Evolutionary conservation across 2,797 vertebrate genomes (phyloP).

Genomic region (Chelonia mydas): DNA sequence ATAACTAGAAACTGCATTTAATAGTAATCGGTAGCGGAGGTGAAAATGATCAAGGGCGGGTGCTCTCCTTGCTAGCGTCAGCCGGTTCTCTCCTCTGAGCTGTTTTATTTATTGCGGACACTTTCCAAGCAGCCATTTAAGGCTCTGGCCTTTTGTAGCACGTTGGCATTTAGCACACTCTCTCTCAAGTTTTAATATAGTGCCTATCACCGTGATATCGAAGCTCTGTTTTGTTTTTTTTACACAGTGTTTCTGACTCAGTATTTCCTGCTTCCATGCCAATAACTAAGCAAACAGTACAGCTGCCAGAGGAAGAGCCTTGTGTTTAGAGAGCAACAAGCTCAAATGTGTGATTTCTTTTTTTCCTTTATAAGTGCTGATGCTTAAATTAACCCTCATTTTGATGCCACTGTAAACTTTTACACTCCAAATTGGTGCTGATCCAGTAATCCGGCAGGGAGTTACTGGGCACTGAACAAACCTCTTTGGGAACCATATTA

Average conservation of each 20-base stretch:
- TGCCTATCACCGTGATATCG: not conserved
- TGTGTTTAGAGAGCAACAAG: slow-evolving; percentile 23
- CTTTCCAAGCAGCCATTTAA: slow-evolving; percentile 58
- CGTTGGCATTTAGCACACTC: slow-evolving; percentile 49
- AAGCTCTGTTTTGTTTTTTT: slow-evolving; percentile 40
- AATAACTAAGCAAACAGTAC: slow-evolving; percentile 59
- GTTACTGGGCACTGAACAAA: not conserved
- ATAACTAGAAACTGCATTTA: not conserved
- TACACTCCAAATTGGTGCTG: not conserved
- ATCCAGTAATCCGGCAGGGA: not conserved
- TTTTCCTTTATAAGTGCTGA: not conserved
- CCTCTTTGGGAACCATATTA: slow-evolving; percentile 5
- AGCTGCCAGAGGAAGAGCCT: slow-evolving; percentile 25
- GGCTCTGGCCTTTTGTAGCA: not conserved
- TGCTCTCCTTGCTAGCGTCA: not conserved
- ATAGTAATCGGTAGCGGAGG: not conserved
- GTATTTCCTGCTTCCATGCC: slow-evolving; percentile 73
- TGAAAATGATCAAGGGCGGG: not conserved
- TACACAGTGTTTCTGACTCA: slow-evolving; percentile 71
- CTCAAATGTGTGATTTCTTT: not conserved
- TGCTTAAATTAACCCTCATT: slow-evolving; percentile 55
- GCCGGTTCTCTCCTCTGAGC: not conserved
- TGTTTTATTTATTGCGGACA: slow-evolving; percentile 40
- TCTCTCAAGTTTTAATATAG: slow-evolving; percentile 34
- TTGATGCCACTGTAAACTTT: slow-evolving; percentile 45